These are phyloP conservation scores for Protonemura montana DNA, from an alignment of 2,888 invertebrate species.

Conservation along the genomic window DNA sequence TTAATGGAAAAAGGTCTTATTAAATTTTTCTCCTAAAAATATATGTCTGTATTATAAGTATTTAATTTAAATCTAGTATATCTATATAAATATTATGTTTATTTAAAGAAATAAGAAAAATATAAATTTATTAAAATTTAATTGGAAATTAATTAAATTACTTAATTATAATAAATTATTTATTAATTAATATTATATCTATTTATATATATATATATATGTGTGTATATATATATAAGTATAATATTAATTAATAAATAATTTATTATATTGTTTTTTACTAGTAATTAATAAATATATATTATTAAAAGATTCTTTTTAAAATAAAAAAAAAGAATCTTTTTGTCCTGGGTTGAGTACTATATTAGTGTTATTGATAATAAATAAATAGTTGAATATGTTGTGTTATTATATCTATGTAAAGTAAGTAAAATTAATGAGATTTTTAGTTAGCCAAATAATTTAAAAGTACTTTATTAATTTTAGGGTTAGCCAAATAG, in stretches of 20 bases:
- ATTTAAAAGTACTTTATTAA: too few species aligned
- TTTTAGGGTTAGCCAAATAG: too few species aligned
- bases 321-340: conserved; percentile 51
- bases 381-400: too few species aligned
- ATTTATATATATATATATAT: conserved; percentile 52
- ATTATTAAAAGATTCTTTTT: conserved; percentile 51
- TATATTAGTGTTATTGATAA: too few species aligned
- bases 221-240: conserved; percentile 47
- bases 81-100: conserved; percentile 51
- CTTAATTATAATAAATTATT: conserved; percentile 52
- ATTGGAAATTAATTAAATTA: conserved; percentile 50
- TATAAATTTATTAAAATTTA: neutral
- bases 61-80: conserved; percentile 53
- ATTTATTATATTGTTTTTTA: conserved; percentile 7
- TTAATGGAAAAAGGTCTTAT: neutral
- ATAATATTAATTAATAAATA: conserved; percentile 46
- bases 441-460: too few species aligned
- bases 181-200: conserved; percentile 48
- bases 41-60: conserved; percentile 50
- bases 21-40: neutral
- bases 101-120: neutral
- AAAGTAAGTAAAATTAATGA: too few species aligned
- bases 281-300: neutral
- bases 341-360: conserved; percentile 40
- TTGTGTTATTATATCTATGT: too few species aligned